A percentile compares a stretch with the other conserved stretches of the same genome.
Evolutionary conservation across 2,888 invertebrate species (phyloP).

Genomic region (Drosophila sordidula): DNA sequence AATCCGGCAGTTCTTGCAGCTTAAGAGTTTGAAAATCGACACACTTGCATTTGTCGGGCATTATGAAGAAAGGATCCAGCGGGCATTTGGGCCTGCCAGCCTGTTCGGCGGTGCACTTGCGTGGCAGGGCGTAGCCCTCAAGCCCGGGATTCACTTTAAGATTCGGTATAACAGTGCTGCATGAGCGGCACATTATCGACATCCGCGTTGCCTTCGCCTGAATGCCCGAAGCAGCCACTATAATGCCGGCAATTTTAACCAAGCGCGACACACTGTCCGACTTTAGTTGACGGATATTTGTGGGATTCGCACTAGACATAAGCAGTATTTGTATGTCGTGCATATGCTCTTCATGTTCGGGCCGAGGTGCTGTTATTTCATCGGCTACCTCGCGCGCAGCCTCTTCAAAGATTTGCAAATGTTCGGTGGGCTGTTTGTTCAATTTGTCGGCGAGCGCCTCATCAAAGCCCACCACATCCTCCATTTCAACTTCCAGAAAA

Average conservation of each 20-base stretch:
- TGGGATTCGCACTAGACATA: slow-evolving; percentile 92
- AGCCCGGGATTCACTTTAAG: slow-evolving; percentile 96
- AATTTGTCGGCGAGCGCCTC: slow-evolving; percentile 96
- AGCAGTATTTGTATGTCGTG: slow-evolving; percentile 97
- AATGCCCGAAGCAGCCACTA: slow-evolving; percentile 96
- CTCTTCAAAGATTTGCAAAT: slow-evolving; percentile 97
- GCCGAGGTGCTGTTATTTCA: slow-evolving; percentile 97
- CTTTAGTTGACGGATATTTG: slow-evolving; percentile 93
- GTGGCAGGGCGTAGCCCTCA: slow-evolving; percentile 97
- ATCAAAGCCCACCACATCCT: slow-evolving; percentile 97
- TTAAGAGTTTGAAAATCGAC: slow-evolving; percentile 99
- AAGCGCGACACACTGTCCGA: slow-evolving; percentile 96
- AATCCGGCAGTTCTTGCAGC: slow-evolving; percentile 97
- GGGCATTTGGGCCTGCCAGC: slow-evolving; percentile 97
- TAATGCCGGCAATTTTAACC: slow-evolving; percentile 97
- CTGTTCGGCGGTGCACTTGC: slow-evolving; percentile 98
- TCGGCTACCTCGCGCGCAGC: slow-evolving; percentile 98
- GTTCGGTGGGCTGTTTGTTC: slow-evolving; percentile 96
- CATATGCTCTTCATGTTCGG: slow-evolving; percentile 94
- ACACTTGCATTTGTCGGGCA: slow-evolving; percentile 98
- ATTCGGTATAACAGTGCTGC: slow-evolving; percentile 95
- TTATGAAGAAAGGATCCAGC: slow-evolving; percentile 98
- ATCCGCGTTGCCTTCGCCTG: slow-evolving; percentile 98
- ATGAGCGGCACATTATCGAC: slow-evolving; percentile 97
- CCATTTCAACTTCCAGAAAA: slow-evolving; percentile 96